Base-by-base conservation (phyloP, 2,113 vertebrate species). In the Mastomys natalensis region DNA sequence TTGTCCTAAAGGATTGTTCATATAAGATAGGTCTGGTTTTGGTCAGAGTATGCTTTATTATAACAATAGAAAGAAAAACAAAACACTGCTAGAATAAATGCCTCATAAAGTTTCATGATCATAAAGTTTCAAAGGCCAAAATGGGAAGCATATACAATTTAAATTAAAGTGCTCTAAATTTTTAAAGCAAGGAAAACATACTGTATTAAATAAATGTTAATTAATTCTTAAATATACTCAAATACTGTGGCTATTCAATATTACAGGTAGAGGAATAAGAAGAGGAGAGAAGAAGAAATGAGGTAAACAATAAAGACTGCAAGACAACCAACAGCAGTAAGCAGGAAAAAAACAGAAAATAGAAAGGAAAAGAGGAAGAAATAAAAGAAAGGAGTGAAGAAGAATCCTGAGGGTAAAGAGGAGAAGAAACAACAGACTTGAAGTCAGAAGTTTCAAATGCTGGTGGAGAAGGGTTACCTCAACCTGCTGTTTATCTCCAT, bases 111-210 rank as follows among this genome's bases (percentile, higher is more conserved):
- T 55, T 86, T 40, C 55, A 15, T 45, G 31, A 86, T 22, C 66
- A n/a, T n/a, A n/a, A n/a, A n/a, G n/a, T n/a, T 89, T 89, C 31
- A 34, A 31, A 34, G 77, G 22, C 6, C 22, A 29, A 84, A 84
- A 90, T 48, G 51, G 62, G n/a, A 62, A 31, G 5, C 37, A 95
- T 4, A 9, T 17, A 60, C 24, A 92, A 66, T 45, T 86, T 72
- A 89, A 86, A 53, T 17, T 70, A 90, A 66, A 74, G 1, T 89
- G 48, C 58, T 37, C 73, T 26, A 51, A 94, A 92, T 68, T 48
- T 45, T 87, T 86, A 40, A 95, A 55, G 15, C 40, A 87, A 48
- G 68, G 9, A 88, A 94, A 94, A 87, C 51, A 80, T 24, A 48
- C 29, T 17, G 15, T 15, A 17, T 53, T 87, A 91, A 86, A 90